A percentile compares a stretch with the other conserved stretches of the same genome.
These are phyloP conservation scores for Aradus depressus DNA, from an alignment of 2,888 invertebrate species.

Conservation along the genomic window DNA sequence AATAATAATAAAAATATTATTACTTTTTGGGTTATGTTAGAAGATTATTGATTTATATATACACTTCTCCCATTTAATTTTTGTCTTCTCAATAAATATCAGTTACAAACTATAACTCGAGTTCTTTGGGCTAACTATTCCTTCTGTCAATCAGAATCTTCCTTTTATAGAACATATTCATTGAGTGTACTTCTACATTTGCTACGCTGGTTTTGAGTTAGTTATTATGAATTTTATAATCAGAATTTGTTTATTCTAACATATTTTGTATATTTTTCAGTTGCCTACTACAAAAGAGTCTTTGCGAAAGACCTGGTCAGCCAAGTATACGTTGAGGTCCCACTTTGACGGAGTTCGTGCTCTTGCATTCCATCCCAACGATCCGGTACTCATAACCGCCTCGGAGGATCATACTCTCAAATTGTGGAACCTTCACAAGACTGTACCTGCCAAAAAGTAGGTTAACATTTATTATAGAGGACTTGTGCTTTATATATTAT, in stretches of 20 bases:
- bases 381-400: constrained; percentile 92
- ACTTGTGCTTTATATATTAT: too few species aligned
- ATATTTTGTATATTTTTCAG: constrained; percentile 36
- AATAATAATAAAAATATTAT: too few species aligned
- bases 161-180: neutral
- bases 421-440: constrained; percentile 97
- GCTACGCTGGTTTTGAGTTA: neutral
- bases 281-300: constrained; percentile 72
- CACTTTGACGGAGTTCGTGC: constrained; percentile 90
- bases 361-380: constrained; percentile 86
- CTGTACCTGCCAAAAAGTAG: constrained; percentile 89
- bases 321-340: constrained; percentile 89
- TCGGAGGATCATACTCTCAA: constrained; percentile 98
- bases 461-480: too few species aligned
- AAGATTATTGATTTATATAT: too few species aligned
- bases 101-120: too few species aligned
- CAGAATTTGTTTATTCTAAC: neutral
- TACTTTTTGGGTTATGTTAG: too few species aligned
- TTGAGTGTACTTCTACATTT: neutral
- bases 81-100: too few species aligned
- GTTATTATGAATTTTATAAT: neutral
- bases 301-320: constrained; percentile 90
- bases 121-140: neutral
- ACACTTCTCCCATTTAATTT: too few species aligned
- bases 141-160: neutral